These are phyloP conservation scores for Chanos chanos DNA, from an alignment of 2,797 vertebrate species.

Conservation along the genomic window DNA sequence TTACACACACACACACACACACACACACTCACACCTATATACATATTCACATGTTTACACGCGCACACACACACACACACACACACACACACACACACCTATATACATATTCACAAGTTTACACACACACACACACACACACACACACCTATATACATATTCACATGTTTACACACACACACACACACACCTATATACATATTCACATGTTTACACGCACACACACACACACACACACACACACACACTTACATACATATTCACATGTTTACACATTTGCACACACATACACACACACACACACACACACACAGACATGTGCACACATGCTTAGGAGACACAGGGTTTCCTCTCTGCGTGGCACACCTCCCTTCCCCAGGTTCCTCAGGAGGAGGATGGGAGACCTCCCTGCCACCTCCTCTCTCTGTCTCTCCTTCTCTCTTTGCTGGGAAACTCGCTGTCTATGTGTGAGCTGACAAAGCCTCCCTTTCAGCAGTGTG, in stretches of 20 bases:
- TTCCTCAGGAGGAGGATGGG: conserved; percentile 71
- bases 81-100: background rate
- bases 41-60: conserved; percentile 31
- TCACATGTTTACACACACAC: no score
- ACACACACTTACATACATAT: conserved; percentile 24
- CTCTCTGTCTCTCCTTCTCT: no score
- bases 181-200: conserved; percentile 53
- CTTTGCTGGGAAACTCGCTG: conserved; percentile 75
- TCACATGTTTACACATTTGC: conserved; percentile 39
- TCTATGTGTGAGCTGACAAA: conserved; percentile 75
- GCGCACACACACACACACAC: conserved; percentile 10
- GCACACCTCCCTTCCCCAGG: conserved; percentile 55
- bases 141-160: conserved; percentile 66
- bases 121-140: background rate
- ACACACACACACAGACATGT: conserved; percentile 24
- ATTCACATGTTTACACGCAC: no score
- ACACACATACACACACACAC: conserved; percentile 38
- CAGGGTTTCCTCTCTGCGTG: conserved; percentile 34
- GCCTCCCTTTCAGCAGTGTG: conserved; percentile 72
- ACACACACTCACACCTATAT: conserved; percentile 16
- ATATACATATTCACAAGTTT: no score
- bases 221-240: conserved; percentile 20
- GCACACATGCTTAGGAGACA: conserved; percentile 17
- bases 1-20: conserved; percentile 39
- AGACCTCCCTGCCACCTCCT: no score